Evolutionary conservation across 1,140 invertebrate genomes (phyloP).

Genomic region (Eupeodes corollae): DNA sequence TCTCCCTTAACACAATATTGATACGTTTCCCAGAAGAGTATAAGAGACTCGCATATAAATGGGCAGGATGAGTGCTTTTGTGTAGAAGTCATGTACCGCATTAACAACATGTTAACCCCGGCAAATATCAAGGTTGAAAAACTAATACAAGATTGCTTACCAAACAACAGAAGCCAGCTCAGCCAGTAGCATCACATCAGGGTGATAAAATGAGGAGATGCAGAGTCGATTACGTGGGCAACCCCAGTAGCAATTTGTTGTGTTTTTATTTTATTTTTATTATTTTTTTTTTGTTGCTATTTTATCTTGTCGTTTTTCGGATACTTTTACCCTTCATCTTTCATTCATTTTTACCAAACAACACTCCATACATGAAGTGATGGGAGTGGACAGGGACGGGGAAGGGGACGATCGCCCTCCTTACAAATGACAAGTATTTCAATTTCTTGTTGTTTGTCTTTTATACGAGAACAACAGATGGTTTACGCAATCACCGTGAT

Average conservation of each 20-base stretch:
- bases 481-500: background rate
- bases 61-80: constrained; percentile 5
- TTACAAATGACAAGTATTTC: background rate
- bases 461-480: constrained; percentile 1
- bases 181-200: constrained; percentile 8
- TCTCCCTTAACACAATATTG: constrained; percentile 14
- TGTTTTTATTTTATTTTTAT: constrained; percentile 18
- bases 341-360: background rate
- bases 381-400: too few relatives aligned
- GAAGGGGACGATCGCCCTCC: background rate
- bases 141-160: too few relatives aligned
- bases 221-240: constrained; percentile 38
- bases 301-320: too few relatives aligned
- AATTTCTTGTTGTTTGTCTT: background rate
- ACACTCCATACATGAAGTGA: too few relatives aligned
- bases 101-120: constrained; percentile 36
- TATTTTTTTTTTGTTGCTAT: too few relatives aligned
- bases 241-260: constrained; percentile 37
- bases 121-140: constrained; percentile 9
- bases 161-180: background rate
- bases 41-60: constrained; percentile 5
- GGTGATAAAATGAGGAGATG: constrained; percentile 30
- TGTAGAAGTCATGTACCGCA: constrained; percentile 4
- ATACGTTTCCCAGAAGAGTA: constrained; percentile 32
- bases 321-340: background rate